Conservation (phyloP, 2,888 invertebrate species). For the Glaucopsyche alexis region DNA sequence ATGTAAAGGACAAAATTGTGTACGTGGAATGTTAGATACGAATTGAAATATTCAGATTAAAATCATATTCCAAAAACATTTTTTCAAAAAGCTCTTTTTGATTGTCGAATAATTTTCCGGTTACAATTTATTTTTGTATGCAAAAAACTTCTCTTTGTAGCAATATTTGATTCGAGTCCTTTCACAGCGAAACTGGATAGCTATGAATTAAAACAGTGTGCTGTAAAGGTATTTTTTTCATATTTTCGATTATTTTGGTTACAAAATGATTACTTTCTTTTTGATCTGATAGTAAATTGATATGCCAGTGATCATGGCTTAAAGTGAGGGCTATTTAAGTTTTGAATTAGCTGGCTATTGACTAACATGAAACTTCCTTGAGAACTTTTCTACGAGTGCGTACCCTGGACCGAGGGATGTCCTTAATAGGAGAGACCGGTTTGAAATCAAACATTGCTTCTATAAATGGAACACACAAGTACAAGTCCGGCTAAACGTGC, state of each 20-base stretch:
- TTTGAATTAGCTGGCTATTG: not conserved
- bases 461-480: conserved; percentile 21
- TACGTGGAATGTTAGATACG: not conserved
- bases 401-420: not conserved
- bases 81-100: not conserved
- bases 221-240: not conserved
- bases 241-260: not conserved
- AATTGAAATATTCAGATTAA: not conserved
- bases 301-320: not conserved
- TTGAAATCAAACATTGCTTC: conserved; percentile 22
- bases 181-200: conserved; percentile 10
- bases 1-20: not conserved
- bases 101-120: not conserved
- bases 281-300: not conserved
- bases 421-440: conserved; percentile 26
- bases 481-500: not conserved
- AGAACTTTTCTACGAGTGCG: conserved; percentile 4
- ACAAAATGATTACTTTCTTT: not conserved
- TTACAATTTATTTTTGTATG: not conserved
- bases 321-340: not conserved
- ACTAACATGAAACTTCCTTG: conserved; percentile 1
- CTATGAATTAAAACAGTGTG: not conserved
- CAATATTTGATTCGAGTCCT: conserved; percentile 1
- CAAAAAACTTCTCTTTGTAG: conserved; percentile 9
- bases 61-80: not conserved